Evolutionary conservation across 2,888 invertebrate genomes (phyloP), one percentile per base, ranked within the genome.

Genomic region (Pharmacophagus antenor): DNA sequence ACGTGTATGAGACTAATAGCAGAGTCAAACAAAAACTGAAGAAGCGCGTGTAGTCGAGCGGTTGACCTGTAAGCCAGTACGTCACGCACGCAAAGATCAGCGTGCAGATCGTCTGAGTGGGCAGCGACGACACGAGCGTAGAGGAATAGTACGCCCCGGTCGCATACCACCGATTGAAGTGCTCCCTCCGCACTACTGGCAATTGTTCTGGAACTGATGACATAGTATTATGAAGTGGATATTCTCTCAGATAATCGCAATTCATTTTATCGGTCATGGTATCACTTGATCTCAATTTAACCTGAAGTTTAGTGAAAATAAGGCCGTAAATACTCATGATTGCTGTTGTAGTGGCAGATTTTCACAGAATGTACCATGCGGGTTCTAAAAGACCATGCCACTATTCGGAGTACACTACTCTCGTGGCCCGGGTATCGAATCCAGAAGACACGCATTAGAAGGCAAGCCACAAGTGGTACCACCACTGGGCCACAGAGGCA

Each of bases 161-260:
- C 20, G 95, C 95, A 84, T 97, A 97, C 97, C 97, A 97, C 61
- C 96, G 93, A 84, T 97, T 97, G 71, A 97, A 95, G 76, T 97
- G 95, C 77, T 97, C 97, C 52, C 96, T 88, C 2, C 94, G 93
- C 56, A 96, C 93, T 59, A 96, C 93, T 17, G 95, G 94, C 82
- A 97, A 92, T 86, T 97, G 96, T 73, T 94, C 86, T 31, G 97
- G 97, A 92, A 97, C 97, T 97, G 84, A 56, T 15, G n/a, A 37
- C 37, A 37, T n/a, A 6, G 37, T 37, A 37, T n/a, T 15, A 37
- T 37, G n/a, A n/a, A 37, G 37, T 37, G 5, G 37, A n/a, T 15
- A n/a, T 4, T n/a, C 37, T 15, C 3, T 4, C 5, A 8, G 37
- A n/a, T 37, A 15, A 37, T 37, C n/a, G 37, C 37, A 37, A 37